phyloP scores from a whole-genome alignment of 2,113 vertebrate genomes.

The Chelonoidis abingdonii region DNA sequence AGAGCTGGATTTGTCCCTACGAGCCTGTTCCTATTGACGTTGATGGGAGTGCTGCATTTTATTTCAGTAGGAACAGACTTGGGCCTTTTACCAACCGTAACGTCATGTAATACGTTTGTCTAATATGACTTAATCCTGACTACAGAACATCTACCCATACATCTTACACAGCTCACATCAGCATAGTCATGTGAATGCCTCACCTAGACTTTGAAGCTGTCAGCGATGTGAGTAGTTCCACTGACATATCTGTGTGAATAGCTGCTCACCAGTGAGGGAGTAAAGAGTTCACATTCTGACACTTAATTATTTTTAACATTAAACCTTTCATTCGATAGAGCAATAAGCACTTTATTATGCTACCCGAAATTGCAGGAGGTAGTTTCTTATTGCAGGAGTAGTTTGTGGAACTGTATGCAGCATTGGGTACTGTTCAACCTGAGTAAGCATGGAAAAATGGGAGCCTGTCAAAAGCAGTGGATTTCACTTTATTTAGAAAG shows the following conservation, averaged over 20 bases:
- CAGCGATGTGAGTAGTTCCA: neutral
- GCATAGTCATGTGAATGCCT: neutral
- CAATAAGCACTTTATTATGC: neutral
- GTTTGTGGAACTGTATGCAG: neutral
- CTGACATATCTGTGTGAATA: neutral
- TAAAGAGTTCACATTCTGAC: neutral
- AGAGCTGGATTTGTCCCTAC: neutral
- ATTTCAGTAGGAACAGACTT: neutral
- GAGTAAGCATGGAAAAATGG: neutral
- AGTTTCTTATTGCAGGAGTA: neutral
- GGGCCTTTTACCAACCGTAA: slow-evolving; percentile 29
- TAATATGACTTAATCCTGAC: neutral
- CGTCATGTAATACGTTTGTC: slow-evolving; percentile 42
- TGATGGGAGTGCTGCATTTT: neutral
- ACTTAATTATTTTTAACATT: neutral
- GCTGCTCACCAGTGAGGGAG: neutral
- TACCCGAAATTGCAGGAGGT: neutral
- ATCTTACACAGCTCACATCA: neutral
- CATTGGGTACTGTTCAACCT: neutral
- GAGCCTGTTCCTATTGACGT: neutral
- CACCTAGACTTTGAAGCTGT: neutral
- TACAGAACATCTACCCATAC: neutral
- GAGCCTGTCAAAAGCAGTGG: neutral
- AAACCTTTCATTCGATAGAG: neutral
- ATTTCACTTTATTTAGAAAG: neutral